Percentiles rank a stretch among this genome's conserved stretches.
phyloP scores from a whole-genome alignment of 2,888 invertebrate genomes.

The Acheta domesticus region DNA sequence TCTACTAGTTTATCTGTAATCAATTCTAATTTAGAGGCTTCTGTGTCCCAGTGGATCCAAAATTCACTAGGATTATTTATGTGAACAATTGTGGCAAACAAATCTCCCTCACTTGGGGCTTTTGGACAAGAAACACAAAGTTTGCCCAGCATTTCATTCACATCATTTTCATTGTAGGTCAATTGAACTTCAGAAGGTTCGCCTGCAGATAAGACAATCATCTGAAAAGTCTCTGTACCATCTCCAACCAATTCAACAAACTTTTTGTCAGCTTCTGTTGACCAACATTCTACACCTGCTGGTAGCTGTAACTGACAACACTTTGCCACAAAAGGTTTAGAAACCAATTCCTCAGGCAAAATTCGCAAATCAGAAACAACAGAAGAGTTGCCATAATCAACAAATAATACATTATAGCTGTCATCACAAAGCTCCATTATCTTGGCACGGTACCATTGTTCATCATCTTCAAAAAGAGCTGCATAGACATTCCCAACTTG shows the following conservation, averaged over 20 bases:
- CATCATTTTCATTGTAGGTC: conserved; percentile 57
- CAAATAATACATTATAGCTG: conserved; percentile 59
- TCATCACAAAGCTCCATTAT: conserved; percentile 55
- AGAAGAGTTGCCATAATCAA: conserved; percentile 69
- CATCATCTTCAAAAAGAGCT: conserved; percentile 63
- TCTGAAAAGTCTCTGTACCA: conserved; percentile 66
- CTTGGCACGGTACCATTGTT: conserved; percentile 65
- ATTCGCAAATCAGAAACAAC: conserved; percentile 57
- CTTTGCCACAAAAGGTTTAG: conserved; percentile 58
- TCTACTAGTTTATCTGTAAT: conserved; percentile 58
- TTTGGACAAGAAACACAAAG: neutral
- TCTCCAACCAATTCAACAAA: conserved; percentile 67
- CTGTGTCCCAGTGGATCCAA: conserved; percentile 67
- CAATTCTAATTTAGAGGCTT: conserved; percentile 56
- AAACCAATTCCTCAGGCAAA: conserved; percentile 58
- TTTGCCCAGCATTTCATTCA: conserved; percentile 42
- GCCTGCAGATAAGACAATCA: conserved; percentile 62
- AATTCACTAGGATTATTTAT: conserved; percentile 61
- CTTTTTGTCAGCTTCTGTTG: conserved; percentile 58
- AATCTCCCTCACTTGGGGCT: neutral
- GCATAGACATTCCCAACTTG: conserved; percentile 60
- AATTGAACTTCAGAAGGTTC: conserved; percentile 66
- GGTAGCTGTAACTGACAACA: conserved; percentile 61
- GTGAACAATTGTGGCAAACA: neutral
- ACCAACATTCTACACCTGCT: conserved; percentile 59